Evolutionary conservation across 2,888 invertebrate genomes (phyloP), one percentile per base, ranked within the genome.

Genomic region (Danaus chrysippus): DNA sequence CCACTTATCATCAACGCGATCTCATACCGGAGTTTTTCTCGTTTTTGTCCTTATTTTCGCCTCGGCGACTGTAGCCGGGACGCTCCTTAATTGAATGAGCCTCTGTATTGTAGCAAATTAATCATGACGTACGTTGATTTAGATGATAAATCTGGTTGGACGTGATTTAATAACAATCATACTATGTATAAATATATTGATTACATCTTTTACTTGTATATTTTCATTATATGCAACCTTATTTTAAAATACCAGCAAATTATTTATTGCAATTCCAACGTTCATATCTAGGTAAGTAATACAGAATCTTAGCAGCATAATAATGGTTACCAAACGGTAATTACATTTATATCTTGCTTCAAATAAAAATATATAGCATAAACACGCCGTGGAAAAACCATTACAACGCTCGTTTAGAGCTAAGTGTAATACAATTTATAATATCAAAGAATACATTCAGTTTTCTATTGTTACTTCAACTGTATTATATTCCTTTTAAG

Each of bases 1-100:
- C 86, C 90, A 87, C 87, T 89, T 88, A 86, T 84, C 83, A 82
- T 80, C 82, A 81, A 78, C 84, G 81, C 82, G 86, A 89, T 89
- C 87, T 86, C 83, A 83, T 83, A 81, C 78, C 77, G 83, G 81
- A 83, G 86, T 89, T 91, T 91, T 91, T 91, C 84, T 78, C 84
- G 84, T 87, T 91, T 90, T 91, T 87, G 86, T 87, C 86, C 83
- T 76, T 83, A 83, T 83, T 81, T 81, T 81, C 85, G 83, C 83
- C 76, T 82, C 83, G 81, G 71, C 83, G 83, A 72, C 75, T 78
- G 77, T 81, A 78, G 76, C 79, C 77, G 79, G 78, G 86, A 83
- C 78, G 82, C 82, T 82, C 82, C 81, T 80, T 89, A 89, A 90
- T 90, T 89, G 88, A 89, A 90, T 90, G 84, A 85, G 76, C 72